Conservation (phyloP, 2,113 vertebrate genomes). For the Laterallus jamaicensis region DNA sequence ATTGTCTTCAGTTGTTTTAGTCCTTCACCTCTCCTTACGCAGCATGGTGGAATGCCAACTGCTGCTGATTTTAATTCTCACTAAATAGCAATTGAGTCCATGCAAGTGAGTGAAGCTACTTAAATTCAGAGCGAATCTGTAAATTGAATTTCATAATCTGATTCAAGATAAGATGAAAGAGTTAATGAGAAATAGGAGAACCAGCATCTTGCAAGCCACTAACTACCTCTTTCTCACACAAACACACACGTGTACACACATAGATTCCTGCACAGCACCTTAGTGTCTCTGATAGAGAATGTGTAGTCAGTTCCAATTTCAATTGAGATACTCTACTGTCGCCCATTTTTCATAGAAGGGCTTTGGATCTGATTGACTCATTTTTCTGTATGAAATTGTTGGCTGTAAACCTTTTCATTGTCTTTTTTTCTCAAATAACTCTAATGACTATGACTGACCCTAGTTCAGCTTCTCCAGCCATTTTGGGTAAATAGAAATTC, state of each 20-base stretch:
- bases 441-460: background rate
- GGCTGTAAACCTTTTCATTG: background rate
- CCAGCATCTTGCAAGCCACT: background rate
- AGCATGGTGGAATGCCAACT: background rate
- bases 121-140: background rate
- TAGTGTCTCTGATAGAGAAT: background rate
- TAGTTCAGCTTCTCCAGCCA: background rate
- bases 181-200: background rate
- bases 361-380: background rate
- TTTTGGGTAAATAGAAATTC: background rate
- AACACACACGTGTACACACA: accelerated
- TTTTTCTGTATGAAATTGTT: background rate
- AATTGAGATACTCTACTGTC: background rate
- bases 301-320: background rate
- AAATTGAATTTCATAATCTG: background rate
- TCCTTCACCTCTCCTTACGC: background rate
- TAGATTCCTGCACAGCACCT: background rate
- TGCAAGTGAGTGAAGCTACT: background rate
- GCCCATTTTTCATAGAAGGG: background rate
- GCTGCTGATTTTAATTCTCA: background rate
- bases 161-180: background rate
- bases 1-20: background rate
- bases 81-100: background rate
- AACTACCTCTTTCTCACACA: background rate
- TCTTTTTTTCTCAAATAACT: background rate